Percentiles rank a stretch among this genome's conserved stretches.
These are phyloP conservation scores for Mobula birostris DNA, from an alignment of 2,113 vertebrate genomes.

Conservation along the genomic window DNA sequence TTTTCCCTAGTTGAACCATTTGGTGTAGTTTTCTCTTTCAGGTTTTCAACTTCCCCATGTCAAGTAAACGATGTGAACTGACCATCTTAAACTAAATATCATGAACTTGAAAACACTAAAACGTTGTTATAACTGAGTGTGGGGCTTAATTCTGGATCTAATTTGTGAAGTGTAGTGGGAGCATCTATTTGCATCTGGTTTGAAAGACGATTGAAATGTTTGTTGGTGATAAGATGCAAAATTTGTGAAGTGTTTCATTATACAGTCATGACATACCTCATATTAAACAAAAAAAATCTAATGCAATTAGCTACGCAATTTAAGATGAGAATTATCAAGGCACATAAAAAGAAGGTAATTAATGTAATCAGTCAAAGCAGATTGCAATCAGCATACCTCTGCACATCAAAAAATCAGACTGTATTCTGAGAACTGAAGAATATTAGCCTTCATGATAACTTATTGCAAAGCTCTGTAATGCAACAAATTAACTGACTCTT, in stretches of 20 bases:
- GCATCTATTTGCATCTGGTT: neutral
- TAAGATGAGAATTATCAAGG: constrained; percentile 17
- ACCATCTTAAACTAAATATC: neutral
- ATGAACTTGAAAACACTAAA: neutral
- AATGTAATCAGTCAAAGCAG: constrained; percentile 32
- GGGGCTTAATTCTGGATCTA: neutral
- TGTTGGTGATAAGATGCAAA: neutral
- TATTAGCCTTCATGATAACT: neutral
- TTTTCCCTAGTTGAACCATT: neutral
- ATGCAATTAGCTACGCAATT: constrained; percentile 20
- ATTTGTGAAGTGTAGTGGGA: neutral
- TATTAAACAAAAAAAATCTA: neutral
- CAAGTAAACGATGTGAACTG: neutral
- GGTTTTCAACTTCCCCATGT: neutral
- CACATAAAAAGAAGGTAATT: neutral
- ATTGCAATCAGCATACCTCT: constrained; percentile 30
- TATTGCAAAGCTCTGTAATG: neutral
- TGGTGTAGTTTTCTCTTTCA: neutral
- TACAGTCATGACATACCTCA: neutral
- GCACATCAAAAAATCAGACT: constrained; percentile 17
- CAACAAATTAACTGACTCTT: neutral
- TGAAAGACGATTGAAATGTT: neutral
- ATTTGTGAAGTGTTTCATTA: neutral
- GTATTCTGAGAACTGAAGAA: neutral
- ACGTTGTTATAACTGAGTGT: too few relatives aligned